Evolutionary conservation across 1,140 invertebrate species (phyloP), one percentile per base, ranked within the genome.

Genomic region (Cephus cinctus): DNA sequence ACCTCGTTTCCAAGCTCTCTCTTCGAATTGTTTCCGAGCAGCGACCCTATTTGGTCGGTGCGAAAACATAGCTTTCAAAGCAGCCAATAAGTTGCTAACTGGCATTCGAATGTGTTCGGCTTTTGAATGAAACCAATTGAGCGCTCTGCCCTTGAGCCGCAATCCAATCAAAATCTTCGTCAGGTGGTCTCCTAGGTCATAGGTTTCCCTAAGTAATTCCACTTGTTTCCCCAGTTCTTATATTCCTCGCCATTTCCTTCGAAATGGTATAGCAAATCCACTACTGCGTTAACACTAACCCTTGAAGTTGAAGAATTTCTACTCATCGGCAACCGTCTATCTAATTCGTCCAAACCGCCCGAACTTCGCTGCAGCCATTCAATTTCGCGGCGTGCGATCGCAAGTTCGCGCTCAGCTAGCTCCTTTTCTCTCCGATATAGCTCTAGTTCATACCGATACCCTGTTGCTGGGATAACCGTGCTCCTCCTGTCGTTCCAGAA

Each of bases 61-160:
- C 15, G 38, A 34, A 19, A 38, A 47, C 22, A 47, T 39, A 8
- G 14, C 31, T n/a, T 18, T 20, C 45, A 47, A 39, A 4, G 16
- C 23, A 4, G 6, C 15, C 6, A 40, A 16, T 0, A 47, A 38
- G 23, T 27, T 6, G 2, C 22, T 21, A 12, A 35, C 12, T 6
- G 14, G 22, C 34, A 38, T 47, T 18, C 39, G 16, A 14, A 47
- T 36, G n/a, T 47, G 32, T 15, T 38, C 34, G 2, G 34, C 20
- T 47, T 38, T 47, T n/a, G 35, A 47, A 14, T 47, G 44, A 15
- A 47, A 47, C 44, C 44, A 47, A 4, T 47, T 35, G 1, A 47
- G 22, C n/a, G 44, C 44, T 20, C 12, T 25, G 8, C 43, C 43
- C 22, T 46, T 46, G 1, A 46, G 18, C 18, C 25, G 18, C 11